A percentile compares a stretch with the other conserved stretches of the same genome.
Evolutionary conservation across 2,888 invertebrate species (phyloP).

Genomic region (Pyrgus malvae): DNA sequence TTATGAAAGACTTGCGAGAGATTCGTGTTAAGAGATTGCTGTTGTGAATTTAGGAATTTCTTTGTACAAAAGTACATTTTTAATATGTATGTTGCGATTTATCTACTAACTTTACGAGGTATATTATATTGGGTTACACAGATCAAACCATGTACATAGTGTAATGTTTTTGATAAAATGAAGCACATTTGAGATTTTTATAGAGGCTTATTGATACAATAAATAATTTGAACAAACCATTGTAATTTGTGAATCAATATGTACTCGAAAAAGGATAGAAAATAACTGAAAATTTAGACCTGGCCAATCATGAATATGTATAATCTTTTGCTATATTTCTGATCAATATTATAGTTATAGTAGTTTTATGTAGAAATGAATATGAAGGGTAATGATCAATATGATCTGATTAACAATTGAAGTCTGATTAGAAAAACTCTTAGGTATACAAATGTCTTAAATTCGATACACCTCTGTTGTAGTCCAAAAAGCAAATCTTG

Average conservation of each 20-base stretch:
- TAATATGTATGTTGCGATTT: neutral
- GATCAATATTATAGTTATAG: conserved; percentile 15
- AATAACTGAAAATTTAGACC: too few relatives aligned
- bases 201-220: conserved; percentile 15
- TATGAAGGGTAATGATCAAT: too few relatives aligned
- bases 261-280: too few relatives aligned
- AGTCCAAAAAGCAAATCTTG: too few relatives aligned
- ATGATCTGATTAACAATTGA: too few relatives aligned
- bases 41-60: conserved; percentile 10
- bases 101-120: neutral
- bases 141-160: neutral
- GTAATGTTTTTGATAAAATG: conserved; percentile 8
- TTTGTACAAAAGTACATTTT: conserved; percentile 25
- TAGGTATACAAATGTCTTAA: too few relatives aligned
- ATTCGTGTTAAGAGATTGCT: conserved; percentile 18
- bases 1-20: conserved; percentile 12
- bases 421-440: too few relatives aligned
- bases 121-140: neutral
- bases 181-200: conserved; percentile 6
- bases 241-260: neutral
- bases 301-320: neutral
- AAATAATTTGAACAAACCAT: conserved; percentile 10
- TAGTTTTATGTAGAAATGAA: too few relatives aligned
- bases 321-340: neutral
- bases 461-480: too few relatives aligned